Evolutionary conservation across 1,140 invertebrate species (phyloP), one percentile per base, ranked within the genome.

Genomic region (Acromyrmex heyeri): DNA sequence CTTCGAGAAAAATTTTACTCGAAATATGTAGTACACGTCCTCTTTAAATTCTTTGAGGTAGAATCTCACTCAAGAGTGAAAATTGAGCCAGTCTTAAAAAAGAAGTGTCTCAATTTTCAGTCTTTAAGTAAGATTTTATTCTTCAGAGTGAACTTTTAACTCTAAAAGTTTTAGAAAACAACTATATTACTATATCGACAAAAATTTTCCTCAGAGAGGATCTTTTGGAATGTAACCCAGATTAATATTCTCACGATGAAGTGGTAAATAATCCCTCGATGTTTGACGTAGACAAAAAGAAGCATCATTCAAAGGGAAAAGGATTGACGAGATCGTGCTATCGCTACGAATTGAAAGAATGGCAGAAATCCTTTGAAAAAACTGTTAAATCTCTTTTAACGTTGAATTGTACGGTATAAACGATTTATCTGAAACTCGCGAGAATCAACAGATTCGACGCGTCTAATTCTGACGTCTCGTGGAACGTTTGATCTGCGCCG

Each of bases 391-490:
- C 44, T 69, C 50, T 53, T 57, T 83, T 83, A 34, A 69, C 21
- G 30, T 44, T n/a, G 14, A 72, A 64, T 75, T 34, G 62, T 27
- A 38, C 30, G 18, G 21, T 34, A 14, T 38, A 30, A 48, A 21
- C 34, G 12, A 83, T 88, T 79, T 86, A 69, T 88, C 57, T 86
- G 7, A 6, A 30, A 55, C 27, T 12, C 10, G 21, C 30, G 30
- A 59, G 30, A 34, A 57, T 5, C 48, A 30, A 30, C 27, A 69
- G 61, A 30, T 27, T 30, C 27, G 16, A 16, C 16, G 18, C 30
- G 12, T 16, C 30, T 81, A 44, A 44, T 44, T 57, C 24, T 44
- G 30, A 57, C 44, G 34, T 57, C n/a, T 21, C 38, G 30, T 2
- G 21, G 34, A 30, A 59, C 65, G 38, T 72, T 82, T 57, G 78